phyloP scores from a whole-genome alignment of 2,113 vertebrate species.

The Megaceryle torquata region DNA sequence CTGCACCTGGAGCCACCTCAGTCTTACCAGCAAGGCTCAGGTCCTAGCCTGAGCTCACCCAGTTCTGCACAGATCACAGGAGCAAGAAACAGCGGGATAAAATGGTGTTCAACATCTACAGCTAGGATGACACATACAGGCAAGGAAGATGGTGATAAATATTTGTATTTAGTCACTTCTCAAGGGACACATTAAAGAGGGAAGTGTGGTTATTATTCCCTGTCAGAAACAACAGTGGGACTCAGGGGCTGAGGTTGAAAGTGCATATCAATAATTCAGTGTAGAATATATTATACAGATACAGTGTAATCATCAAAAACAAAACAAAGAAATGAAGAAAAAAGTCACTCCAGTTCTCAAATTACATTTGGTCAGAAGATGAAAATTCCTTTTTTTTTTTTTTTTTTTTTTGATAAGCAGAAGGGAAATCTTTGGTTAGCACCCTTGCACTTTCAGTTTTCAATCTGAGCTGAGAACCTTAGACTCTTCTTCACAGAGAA shows the following conservation, averaged over 20 bases:
- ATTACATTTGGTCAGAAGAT: background rate
- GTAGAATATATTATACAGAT: background rate
- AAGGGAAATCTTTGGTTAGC: background rate
- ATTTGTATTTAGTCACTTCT: slow-evolving; percentile 9
- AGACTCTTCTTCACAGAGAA: background rate
- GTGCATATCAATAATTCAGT: slow-evolving; percentile 36
- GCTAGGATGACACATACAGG: accelerated
- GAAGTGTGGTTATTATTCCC: slow-evolving; percentile 9
- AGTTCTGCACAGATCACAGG: background rate
- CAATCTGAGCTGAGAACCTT: background rate
- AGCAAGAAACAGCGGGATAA: background rate
- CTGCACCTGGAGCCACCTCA: background rate
- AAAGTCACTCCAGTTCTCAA: background rate
- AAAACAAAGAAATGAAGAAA: slow-evolving; percentile 39
- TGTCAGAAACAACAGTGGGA: background rate
- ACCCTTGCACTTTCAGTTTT: background rate
- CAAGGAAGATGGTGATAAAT: background rate
- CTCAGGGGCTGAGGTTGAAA: slow-evolving; percentile 33
- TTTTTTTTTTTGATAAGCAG: background rate
- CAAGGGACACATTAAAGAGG: background rate
- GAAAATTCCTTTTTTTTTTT: too few species aligned
- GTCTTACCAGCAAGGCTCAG: background rate
- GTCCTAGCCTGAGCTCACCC: background rate
- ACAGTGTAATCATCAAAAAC: slow-evolving; percentile 27
- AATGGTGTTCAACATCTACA: background rate